phyloP scores from a whole-genome alignment of 2,113 vertebrate genomes.

The Euleptes europaea region DNA sequence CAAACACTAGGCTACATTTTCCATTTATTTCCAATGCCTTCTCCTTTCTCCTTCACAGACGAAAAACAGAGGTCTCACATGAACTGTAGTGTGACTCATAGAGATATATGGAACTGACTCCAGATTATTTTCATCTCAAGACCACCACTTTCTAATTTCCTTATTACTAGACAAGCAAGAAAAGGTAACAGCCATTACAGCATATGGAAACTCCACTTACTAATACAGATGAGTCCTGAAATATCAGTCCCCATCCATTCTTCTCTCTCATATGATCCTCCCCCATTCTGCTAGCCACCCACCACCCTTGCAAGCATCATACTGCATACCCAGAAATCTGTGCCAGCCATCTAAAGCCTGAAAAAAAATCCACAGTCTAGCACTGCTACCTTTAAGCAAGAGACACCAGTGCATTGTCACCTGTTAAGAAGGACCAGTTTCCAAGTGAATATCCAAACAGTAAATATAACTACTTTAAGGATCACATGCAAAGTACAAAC shows the following conservation, averaged over 20 bases:
- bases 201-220: neutral
- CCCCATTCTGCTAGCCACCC: neutral
- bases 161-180: neutral
- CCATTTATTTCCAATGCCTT: neutral
- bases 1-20: neutral
- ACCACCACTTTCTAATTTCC: neutral
- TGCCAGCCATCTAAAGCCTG: neutral
- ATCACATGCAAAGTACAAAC: neutral
- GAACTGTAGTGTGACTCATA: neutral
- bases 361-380: neutral
- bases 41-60: neutral
- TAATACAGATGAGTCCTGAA: neutral
- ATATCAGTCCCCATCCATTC: neutral
- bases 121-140: neutral
- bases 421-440: neutral
- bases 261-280: neutral
- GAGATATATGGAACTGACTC: neutral
- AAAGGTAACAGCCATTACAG: neutral
- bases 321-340: neutral
- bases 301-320: neutral
- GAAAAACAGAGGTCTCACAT: neutral
- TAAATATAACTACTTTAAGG: neutral
- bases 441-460: neutral
- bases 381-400: neutral
- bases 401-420: neutral